Conservation (phyloP, 1,140 invertebrate genomes). For the Littorina saxatilis region DNA sequence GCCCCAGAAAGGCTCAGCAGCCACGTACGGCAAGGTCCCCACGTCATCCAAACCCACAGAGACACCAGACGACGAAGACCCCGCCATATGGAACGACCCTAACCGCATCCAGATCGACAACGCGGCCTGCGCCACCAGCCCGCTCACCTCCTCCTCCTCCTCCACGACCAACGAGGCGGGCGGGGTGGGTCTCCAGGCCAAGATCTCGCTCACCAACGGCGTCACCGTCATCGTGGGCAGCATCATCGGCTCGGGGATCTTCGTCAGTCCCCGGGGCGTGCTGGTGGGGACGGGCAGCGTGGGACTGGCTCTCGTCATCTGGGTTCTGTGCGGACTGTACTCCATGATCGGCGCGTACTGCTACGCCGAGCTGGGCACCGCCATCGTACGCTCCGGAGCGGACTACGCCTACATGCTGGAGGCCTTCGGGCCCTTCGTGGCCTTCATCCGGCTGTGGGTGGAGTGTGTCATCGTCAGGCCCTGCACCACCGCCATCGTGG, state of each 20-base stretch:
- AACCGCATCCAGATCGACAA: no score
- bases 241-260: slow-evolving; percentile 87
- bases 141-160: no score
- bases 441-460: slow-evolving; percentile 79
- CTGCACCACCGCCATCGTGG: slow-evolving; percentile 77
- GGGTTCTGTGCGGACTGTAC: slow-evolving; percentile 87
- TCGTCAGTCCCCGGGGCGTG: slow-evolving; percentile 95
- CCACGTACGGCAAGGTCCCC: no score
- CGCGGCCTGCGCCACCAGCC: no score
- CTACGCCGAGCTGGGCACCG: slow-evolving; percentile 74
- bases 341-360: slow-evolving; percentile 82
- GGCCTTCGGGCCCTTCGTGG: slow-evolving; percentile 74
- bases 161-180: no score
- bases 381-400: slow-evolving; percentile 70
- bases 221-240: slow-evolving; percentile 73
- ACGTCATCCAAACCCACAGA: no score
- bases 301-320: slow-evolving; percentile 89
- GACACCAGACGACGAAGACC: no score
- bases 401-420: slow-evolving; percentile 75
- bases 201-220: slow-evolving; percentile 71
- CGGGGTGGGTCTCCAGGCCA: slow-evolving; percentile 68
- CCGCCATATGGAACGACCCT: no score
- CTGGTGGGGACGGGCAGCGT: slow-evolving; percentile 88
- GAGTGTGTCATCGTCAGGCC: slow-evolving; percentile 85
- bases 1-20: no score